Percentiles rank a stretch among this genome's conserved stretches.
These are phyloP conservation scores for Sciurus vulgaris DNA, from an alignment of 2,797 vertebrate genomes.

Conservation along the genomic window DNA sequence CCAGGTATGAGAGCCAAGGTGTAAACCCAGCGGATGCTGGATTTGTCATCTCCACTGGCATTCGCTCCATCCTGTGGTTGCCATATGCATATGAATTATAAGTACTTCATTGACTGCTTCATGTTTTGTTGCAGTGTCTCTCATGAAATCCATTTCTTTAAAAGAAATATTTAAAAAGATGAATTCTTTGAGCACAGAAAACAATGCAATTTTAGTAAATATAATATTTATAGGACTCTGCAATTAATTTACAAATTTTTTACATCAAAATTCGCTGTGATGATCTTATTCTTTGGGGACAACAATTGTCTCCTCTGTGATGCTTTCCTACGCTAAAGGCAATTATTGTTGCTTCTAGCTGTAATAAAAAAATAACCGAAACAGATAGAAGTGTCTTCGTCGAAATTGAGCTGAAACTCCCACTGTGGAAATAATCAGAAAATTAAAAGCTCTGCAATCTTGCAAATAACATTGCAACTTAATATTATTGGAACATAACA, in stretches of 20 bases:
- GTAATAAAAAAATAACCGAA: slow-evolving; percentile 92
- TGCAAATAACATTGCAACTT: slow-evolving; percentile 92
- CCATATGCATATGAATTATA: slow-evolving; percentile 3
- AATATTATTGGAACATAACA: slow-evolving; percentile 93
- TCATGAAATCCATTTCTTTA: slow-evolving; percentile 81
- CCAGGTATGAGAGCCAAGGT: background rate
- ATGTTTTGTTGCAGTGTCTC: slow-evolving; percentile 62
- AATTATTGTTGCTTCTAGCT: slow-evolving; percentile 92
- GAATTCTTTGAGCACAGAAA: slow-evolving; percentile 84
- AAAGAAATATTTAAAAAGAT: slow-evolving; percentile 63
- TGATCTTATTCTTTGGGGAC: slow-evolving; percentile 90
- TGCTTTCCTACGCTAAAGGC: slow-evolving; percentile 89
- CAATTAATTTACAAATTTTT: slow-evolving; percentile 91
- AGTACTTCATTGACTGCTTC: background rate
- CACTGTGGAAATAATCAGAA: slow-evolving; percentile 94
- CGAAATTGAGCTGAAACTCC: slow-evolving; percentile 92
- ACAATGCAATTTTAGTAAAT: slow-evolving; percentile 87
- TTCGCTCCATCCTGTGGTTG: background rate
- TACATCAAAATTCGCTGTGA: slow-evolving; percentile 88
- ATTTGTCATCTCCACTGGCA: background rate
- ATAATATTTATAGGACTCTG: slow-evolving; percentile 89
- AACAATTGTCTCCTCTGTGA: slow-evolving; percentile 87
- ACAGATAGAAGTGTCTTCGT: slow-evolving; percentile 91
- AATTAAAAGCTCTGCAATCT: slow-evolving; percentile 93
- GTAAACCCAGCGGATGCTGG: background rate